Conservation (phyloP, 2,888 invertebrate genomes). For the Petrolisthes cinctipes region DNA sequence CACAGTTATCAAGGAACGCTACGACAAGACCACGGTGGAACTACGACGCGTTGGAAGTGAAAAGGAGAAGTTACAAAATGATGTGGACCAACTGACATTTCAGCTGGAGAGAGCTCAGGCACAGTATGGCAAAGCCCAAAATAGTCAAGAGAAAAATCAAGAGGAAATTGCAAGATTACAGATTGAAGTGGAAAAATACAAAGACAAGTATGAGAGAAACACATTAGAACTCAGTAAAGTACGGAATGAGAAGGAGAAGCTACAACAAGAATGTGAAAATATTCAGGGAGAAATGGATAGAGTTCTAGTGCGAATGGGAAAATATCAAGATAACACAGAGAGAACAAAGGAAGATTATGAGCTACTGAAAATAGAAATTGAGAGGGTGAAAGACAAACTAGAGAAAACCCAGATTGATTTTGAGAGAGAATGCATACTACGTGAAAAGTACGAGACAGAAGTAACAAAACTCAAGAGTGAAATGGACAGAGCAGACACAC, state of each 20-base stretch:
- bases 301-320: conserved; percentile 80
- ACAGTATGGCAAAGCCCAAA: conserved; percentile 86
- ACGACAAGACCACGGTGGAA: conserved; percentile 89
- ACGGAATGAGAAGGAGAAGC: conserved; percentile 81
- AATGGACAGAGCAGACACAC: conserved; percentile 74
- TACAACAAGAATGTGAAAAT: conserved; percentile 80
- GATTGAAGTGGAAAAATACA: conserved; percentile 90
- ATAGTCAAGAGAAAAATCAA: conserved; percentile 87
- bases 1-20: conserved; percentile 88
- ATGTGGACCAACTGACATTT: conserved; percentile 71
- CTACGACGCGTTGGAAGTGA: conserved; percentile 76
- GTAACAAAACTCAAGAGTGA: conserved; percentile 78
- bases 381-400: conserved; percentile 69
- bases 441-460: conserved; percentile 78
- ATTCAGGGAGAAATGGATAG: conserved; percentile 84
- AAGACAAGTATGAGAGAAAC: conserved; percentile 89
- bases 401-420: conserved; percentile 86
- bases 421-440: conserved; percentile 75
- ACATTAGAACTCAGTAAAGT: conserved; percentile 85
- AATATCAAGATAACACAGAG: conserved; percentile 77
- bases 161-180: conserved; percentile 89
- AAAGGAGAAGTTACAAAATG: conserved; percentile 68
- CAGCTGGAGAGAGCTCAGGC: conserved; percentile 87
- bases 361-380: conserved; percentile 66
- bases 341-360: conserved; percentile 78